Percentiles rank a stretch among this genome's conserved stretches.
Conservation (phyloP, 2,113 vertebrate species). For the Pavo muticus region DNA sequence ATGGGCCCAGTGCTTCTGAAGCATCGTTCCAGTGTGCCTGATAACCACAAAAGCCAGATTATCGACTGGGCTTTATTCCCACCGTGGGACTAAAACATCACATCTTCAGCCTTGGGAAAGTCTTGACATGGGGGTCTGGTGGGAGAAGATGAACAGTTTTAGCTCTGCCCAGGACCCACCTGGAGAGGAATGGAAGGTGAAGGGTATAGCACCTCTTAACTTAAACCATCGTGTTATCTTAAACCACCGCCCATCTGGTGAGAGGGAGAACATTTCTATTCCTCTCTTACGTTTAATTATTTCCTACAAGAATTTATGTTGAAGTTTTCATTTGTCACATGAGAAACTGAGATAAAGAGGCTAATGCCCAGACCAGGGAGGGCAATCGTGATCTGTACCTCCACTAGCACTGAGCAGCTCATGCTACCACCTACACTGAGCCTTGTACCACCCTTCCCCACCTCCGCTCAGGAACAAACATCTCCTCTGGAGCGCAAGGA, state of each 20-base stretch:
- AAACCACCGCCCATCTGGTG: neutral
- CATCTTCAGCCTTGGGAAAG: neutral
- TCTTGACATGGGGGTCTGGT: accelerated
- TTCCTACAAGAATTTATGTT: neutral
- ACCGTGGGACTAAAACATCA: neutral
- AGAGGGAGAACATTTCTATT: accelerated
- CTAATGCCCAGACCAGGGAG: neutral
- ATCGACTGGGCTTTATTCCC: neutral
- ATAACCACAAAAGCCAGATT: neutral
- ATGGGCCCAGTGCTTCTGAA: neutral
- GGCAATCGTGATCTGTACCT: accelerated
- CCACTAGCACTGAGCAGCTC: neutral
- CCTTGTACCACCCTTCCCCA: neutral
- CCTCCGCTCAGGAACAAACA: neutral
- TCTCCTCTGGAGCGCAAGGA: constrained; percentile 13
- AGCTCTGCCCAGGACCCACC: neutral
- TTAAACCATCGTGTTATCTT: too few species aligned
- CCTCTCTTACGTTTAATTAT: neutral
- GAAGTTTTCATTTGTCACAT: neutral
- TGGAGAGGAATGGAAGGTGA: accelerated
- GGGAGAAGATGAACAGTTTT: neutral
- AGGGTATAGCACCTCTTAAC: neutral
- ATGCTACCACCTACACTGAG: neutral
- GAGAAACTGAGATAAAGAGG: neutral
- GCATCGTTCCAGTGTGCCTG: neutral